These are phyloP conservation scores for Garrulus glandarius DNA, from an alignment of 2,797 vertebrate genomes.

Conservation along the genomic window DNA sequence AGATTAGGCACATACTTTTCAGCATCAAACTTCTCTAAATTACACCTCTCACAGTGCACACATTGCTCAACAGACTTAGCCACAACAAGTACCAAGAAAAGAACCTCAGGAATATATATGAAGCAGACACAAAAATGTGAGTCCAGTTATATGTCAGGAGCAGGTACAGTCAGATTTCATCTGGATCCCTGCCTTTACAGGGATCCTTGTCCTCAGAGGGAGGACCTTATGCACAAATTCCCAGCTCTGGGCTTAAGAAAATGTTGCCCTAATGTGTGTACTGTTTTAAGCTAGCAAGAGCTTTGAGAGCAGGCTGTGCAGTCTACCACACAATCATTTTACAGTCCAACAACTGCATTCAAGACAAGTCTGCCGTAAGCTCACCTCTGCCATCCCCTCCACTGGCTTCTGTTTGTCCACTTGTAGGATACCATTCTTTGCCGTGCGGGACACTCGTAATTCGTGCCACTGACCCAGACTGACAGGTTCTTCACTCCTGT, in stretches of 20 bases:
- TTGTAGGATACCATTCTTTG: constrained; percentile 91
- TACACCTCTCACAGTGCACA: neutral
- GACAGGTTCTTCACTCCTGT: constrained; percentile 87
- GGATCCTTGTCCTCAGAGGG: neutral
- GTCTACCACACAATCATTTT: neutral
- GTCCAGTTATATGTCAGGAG: neutral
- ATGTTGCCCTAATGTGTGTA: fast-evolving
- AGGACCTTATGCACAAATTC: neutral
- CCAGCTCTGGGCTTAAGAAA: neutral
- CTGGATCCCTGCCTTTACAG: neutral
- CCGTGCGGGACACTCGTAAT: constrained; percentile 88
- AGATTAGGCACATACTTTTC: neutral
- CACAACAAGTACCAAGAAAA: neutral
- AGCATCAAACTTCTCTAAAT: neutral
- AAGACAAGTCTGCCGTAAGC: neutral
- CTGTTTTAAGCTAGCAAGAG: neutral
- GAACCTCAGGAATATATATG: neutral
- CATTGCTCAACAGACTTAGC: fast-evolving
- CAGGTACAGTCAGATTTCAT: neutral
- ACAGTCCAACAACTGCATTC: neutral
- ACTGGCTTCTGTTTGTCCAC: constrained; percentile 88
- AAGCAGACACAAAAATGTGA: neutral
- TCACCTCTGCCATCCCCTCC: constrained; percentile 91
- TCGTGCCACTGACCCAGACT: constrained; percentile 88
- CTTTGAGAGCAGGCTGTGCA: neutral